These are phyloP conservation scores for Artemia sinica DNA, from an alignment of 2,888 invertebrate genomes.

Conservation along the genomic window DNA sequence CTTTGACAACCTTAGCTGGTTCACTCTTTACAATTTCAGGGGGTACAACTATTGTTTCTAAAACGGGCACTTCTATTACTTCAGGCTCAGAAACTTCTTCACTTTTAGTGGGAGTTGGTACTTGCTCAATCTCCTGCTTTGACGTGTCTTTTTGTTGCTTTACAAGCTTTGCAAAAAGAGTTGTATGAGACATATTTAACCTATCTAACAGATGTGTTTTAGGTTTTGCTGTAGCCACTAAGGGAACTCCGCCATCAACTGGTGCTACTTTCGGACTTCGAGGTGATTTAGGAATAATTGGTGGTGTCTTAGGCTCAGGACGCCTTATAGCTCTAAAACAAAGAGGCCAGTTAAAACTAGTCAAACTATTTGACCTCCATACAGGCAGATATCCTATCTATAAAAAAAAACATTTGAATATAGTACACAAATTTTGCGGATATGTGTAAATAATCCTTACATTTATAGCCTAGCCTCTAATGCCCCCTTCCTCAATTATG, in stretches of 20 bases:
- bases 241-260: constrained; percentile 14
- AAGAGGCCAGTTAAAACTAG: neutral
- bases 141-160: constrained; percentile 41
- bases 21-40: constrained; percentile 27
- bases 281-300: constrained; percentile 15
- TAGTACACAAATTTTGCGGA: too few relatives aligned
- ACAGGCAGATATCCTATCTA: too few relatives aligned
- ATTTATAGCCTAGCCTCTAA: too few relatives aligned
- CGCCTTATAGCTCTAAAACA: constrained; percentile 13
- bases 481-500: too few relatives aligned
- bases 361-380: too few relatives aligned
- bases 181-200: constrained; percentile 70
- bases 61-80: constrained; percentile 19
- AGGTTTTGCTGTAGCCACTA: constrained; percentile 16
- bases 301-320: constrained; percentile 20
- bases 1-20: constrained; percentile 27
- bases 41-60: constrained; percentile 22
- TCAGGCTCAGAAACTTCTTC: constrained; percentile 25
- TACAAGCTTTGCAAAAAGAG: constrained; percentile 76
- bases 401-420: too few relatives aligned
- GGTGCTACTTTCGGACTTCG: neutral
- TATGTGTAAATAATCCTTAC: too few relatives aligned
- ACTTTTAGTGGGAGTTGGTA: constrained; percentile 19
- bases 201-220: constrained; percentile 19
- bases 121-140: constrained; percentile 23